These are phyloP conservation scores for Australoheros scitulus DNA, from an alignment of 2,113 vertebrate species.

Conservation along the genomic window DNA sequence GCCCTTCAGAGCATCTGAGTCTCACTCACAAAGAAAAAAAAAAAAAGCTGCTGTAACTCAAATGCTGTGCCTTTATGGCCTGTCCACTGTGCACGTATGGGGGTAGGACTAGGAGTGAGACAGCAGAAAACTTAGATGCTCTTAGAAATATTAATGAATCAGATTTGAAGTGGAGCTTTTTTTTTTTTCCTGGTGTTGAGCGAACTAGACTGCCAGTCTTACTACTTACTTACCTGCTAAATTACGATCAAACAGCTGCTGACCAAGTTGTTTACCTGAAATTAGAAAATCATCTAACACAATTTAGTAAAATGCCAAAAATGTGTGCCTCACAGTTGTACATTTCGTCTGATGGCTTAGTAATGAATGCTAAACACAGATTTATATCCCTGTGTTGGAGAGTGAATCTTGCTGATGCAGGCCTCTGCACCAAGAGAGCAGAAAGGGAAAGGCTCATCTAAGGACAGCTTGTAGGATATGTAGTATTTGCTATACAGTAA, in stretches of 20 bases:
- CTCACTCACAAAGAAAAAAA: constrained; percentile 18
- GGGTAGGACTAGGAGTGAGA: constrained; percentile 35
- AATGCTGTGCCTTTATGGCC: background rate
- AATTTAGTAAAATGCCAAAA: constrained; percentile 32
- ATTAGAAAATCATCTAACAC: constrained; percentile 12
- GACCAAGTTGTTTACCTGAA: background rate
- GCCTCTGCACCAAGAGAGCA: constrained; percentile 58
- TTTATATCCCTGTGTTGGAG: constrained; percentile 43
- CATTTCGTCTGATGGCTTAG: constrained; percentile 29
- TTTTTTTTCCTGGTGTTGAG: background rate
- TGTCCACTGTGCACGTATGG: background rate
- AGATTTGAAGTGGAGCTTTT: background rate
- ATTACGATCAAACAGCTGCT: constrained; percentile 28
- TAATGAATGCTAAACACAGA: constrained; percentile 47
- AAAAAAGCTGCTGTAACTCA: constrained; percentile 7
- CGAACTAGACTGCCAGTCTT: background rate
- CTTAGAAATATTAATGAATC: constrained; percentile 15
- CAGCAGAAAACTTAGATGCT: constrained; percentile 50
- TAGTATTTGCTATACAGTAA: constrained; percentile 17
- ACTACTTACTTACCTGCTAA: constrained; percentile 13
- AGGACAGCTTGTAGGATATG: constrained; percentile 23
- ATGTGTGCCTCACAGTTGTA: background rate
- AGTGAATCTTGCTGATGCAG: constrained; percentile 70
- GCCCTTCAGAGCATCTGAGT: constrained; percentile 43
- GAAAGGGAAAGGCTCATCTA: constrained; percentile 35